Base-by-base conservation (phyloP, 2,888 invertebrate species). In the Drosophila testacea region DNA sequence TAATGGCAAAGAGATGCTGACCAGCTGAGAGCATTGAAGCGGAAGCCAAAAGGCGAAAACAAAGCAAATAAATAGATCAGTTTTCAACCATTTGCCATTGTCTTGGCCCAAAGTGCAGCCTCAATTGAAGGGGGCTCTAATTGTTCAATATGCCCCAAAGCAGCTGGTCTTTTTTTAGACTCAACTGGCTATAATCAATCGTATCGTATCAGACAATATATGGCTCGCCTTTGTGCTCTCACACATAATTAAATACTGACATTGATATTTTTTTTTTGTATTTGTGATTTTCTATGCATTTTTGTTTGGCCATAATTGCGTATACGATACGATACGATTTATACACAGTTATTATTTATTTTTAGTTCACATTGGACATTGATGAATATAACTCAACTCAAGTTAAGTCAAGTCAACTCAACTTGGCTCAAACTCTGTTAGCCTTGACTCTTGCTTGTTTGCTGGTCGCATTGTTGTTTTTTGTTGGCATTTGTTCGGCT, bases 341-440 rank as follows among this genome's bases (percentile, higher is more conserved):
- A 67, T 60, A 50, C 73, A 86, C 85, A 87, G 81, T 83, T 89
- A 81, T 86, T 83, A 86, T 88, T 83, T 88, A 81, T 80, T 86
- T 86, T 72, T 73, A 85, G 82, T 71, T 57, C 51, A 56, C 32
- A 34, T 28, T 63, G 56, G 41, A 52, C 68, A 55, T 65, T 77
- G 64, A 69, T 72, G 68, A 50, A 66, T 69, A 63, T 30, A 48
- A 62, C 30, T 67, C 30, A 36, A 74, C 32, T 32, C 32, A 6
- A 32, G 34, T 67, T 38, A 46, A 61, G 41, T 60, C 61, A 66
- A 65, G 36, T 22, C 39, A 48, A 54, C 13, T 27, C 28, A 28
- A 62, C 41, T 63, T 55, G 70, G 61, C 52, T 66, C 61, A 41
- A 50, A 57, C 59, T 47, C 36, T 36, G 48, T 71, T 70, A 79